Evolutionary conservation across 2,113 vertebrate species (phyloP).

Genomic region (Microcebus murinus): DNA sequence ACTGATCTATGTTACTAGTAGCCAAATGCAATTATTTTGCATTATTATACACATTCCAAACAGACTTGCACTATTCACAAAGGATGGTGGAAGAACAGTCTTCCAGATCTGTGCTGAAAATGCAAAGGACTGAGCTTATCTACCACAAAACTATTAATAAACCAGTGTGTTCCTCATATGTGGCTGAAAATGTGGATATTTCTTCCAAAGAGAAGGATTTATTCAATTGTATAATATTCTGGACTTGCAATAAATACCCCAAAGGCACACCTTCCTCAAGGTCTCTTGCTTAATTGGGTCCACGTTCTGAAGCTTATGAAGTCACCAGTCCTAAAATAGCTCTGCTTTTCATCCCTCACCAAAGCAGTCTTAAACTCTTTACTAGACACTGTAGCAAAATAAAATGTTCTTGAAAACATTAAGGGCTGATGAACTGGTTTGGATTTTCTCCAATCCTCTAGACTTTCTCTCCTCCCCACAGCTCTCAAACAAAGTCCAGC

Average conservation of each 20-base stretch:
- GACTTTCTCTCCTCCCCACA: constrained; percentile 76
- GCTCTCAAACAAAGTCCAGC: constrained; percentile 73
- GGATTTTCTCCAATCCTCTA: constrained; percentile 78
- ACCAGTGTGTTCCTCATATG: constrained; percentile 18
- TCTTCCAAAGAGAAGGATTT: constrained; percentile 69
- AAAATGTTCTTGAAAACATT: constrained; percentile 86
- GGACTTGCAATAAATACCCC: constrained; percentile 75
- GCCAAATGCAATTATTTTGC: not conserved
- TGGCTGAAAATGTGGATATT: constrained; percentile 58
- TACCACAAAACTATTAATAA: constrained; percentile 40
- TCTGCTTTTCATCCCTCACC: constrained; percentile 83
- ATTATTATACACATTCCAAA: not conserved
- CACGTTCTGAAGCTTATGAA: constrained; percentile 80
- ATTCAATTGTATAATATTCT: constrained; percentile 72
- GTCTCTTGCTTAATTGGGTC: constrained; percentile 80
- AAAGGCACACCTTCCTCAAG: constrained; percentile 79
- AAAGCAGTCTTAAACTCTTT: constrained; percentile 79
- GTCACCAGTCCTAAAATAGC: constrained; percentile 76
- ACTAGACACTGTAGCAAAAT: constrained; percentile 80
- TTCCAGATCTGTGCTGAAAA: constrained; percentile 46
- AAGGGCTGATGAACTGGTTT: constrained; percentile 84
- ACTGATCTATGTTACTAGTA: not conserved
- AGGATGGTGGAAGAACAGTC: not conserved
- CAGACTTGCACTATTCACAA: not conserved
- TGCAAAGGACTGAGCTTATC: constrained; percentile 51